phyloP scores from a whole-genome alignment of 2,113 vertebrate species.

The Hemicordylus capensis region DNA sequence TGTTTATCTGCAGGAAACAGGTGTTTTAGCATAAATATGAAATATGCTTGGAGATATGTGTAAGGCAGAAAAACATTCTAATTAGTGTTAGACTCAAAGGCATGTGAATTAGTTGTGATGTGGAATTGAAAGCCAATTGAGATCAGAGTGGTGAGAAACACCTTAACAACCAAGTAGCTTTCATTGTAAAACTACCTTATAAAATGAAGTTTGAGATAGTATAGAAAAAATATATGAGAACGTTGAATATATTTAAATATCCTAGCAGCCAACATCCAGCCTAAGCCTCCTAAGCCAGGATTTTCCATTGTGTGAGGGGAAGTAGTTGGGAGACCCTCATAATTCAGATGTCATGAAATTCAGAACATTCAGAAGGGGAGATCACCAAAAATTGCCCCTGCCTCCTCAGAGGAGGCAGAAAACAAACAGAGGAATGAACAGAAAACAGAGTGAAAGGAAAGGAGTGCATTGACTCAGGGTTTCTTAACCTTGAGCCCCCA shows the following conservation, averaged over 20 bases:
- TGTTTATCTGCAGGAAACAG: conserved; percentile 53
- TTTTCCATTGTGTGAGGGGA: no score
- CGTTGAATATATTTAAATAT: background rate
- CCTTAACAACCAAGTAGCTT: conserved; percentile 5
- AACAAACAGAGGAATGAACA: no score
- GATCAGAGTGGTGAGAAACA: conserved; percentile 4
- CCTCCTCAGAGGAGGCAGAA: no score
- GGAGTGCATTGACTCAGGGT: no score
- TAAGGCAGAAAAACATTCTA: conserved; percentile 36
- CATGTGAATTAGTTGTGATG: conserved; percentile 30
- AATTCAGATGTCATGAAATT: no score
- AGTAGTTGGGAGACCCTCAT: no score
- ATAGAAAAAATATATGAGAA: background rate
- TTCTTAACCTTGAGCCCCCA: no score
- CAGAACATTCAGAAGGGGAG: no score
- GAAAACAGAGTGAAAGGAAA: no score
- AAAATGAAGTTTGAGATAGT: conserved; percentile 5
- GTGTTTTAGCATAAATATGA: conserved; percentile 58
- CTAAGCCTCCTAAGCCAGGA: no score
- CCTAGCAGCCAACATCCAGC: no score
- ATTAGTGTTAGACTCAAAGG: conserved; percentile 42
- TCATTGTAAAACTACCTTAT: conserved; percentile 26
- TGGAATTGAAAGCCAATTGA: conserved; percentile 30
- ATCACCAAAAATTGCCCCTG: no score
- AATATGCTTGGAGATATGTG: conserved; percentile 52